These are phyloP conservation scores for Anthophora plumipes DNA, from an alignment of 2,888 invertebrate species.

Conservation along the genomic window DNA sequence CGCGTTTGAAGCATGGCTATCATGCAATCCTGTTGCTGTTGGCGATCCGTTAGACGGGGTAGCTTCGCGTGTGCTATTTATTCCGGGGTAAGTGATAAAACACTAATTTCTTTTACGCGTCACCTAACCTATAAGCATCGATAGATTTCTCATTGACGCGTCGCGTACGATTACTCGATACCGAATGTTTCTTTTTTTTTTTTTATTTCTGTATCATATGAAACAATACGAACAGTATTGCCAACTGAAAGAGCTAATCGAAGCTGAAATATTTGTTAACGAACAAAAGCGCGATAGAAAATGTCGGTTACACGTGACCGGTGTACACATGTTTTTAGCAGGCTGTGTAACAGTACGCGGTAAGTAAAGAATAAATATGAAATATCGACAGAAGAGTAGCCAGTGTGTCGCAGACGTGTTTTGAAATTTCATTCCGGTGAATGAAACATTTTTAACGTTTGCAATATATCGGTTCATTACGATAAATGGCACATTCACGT, in stretches of 20 bases:
- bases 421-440: background rate
- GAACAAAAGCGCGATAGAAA: background rate
- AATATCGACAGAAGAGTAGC: background rate
- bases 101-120: background rate
- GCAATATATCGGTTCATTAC: constrained; percentile 7
- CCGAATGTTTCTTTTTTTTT: too few relatives aligned
- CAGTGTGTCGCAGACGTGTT: background rate
- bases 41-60: constrained; percentile 90
- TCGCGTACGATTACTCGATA: background rate
- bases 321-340: background rate
- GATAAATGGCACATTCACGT: constrained; percentile 10
- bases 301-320: background rate
- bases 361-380: background rate
- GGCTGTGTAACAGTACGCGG: background rate
- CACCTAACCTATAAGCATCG: background rate
- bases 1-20: constrained; percentile 87
- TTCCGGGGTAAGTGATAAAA: constrained; percentile 87
- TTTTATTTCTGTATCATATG: too few relatives aligned
- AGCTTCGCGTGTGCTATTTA: constrained; percentile 91
- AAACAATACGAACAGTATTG: background rate
- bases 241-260: background rate
- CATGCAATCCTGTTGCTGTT: constrained; percentile 91
- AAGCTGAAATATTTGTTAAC: background rate
- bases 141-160: background rate
- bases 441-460: background rate